Evolutionary conservation across 2,888 invertebrate genomes (phyloP).

Genomic region (Hypomecis punctinalis): DNA sequence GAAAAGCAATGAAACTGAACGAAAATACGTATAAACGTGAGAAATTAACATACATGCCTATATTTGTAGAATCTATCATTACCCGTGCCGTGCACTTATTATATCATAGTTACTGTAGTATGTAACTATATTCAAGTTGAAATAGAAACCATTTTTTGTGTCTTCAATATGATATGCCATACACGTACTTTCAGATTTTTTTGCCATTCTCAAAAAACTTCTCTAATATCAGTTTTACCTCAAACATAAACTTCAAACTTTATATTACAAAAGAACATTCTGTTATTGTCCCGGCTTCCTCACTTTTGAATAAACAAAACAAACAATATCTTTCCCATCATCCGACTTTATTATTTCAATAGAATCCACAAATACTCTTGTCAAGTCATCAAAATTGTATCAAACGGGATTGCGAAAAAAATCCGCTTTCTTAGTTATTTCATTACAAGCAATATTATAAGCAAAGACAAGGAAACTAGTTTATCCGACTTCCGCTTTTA

Average conservation of each 20-base stretch:
- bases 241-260: neutral
- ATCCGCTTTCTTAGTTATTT: conserved; percentile 37
- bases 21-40: no score
- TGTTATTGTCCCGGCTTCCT: neutral
- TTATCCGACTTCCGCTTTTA: conserved; percentile 9
- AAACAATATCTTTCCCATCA: conserved; percentile 32
- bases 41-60: no score
- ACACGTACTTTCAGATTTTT: neutral
- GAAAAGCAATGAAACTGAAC: no score
- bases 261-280: conserved; percentile 3
- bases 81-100: no score
- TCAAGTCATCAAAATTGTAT: conserved; percentile 53
- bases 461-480: neutral
- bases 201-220: neutral
- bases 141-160: no score
- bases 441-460: neutral
- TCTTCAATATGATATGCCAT: neutral
- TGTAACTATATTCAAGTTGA: no score
- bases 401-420: conserved; percentile 43
- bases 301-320: conserved; percentile 20
- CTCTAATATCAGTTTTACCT: neutral
- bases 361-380: conserved; percentile 48
- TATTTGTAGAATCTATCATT: no score
- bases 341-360: conserved; percentile 33
- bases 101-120: no score